Evolutionary conservation across 2,113 vertebrate species (phyloP).

Genomic region (Hemichromis elongatus): DNA sequence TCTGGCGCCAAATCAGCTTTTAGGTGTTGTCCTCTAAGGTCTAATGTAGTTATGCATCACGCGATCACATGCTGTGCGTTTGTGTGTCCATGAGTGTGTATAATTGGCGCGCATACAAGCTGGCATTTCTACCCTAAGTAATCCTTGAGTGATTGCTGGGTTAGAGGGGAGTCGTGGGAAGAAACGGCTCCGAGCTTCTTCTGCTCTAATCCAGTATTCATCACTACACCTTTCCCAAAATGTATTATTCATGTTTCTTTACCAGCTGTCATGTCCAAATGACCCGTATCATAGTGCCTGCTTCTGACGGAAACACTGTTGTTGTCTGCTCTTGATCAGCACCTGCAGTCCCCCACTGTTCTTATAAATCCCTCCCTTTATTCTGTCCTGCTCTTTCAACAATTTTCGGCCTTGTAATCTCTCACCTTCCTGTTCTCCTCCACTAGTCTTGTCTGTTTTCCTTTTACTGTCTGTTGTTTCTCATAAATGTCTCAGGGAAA

Average conservation of each 20-base stretch:
- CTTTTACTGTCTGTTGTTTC: not conserved
- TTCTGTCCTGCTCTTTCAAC: not conserved
- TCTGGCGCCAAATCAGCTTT: constrained; percentile 44
- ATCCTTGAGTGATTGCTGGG: constrained; percentile 21
- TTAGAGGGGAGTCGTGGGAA: not conserved
- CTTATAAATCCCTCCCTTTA: not conserved
- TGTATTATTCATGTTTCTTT: constrained; percentile 29
- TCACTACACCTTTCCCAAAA: not conserved
- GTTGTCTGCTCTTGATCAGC: not conserved
- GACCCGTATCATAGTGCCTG: not conserved
- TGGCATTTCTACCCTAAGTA: not conserved
- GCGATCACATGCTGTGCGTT: not conserved
- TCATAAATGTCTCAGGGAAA: not conserved
- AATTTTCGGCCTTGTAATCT: not conserved
- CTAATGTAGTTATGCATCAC: constrained; percentile 32
- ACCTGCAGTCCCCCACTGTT: not conserved
- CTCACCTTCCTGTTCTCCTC: not conserved
- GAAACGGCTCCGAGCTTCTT: not conserved
- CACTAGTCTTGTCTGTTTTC: not conserved
- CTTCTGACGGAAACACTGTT: not conserved
- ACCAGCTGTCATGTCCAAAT: not conserved
- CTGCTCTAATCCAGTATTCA: constrained; percentile 15
- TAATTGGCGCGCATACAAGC: not conserved
- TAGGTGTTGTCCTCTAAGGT: constrained; percentile 27
- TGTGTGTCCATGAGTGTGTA: not conserved